These are phyloP conservation scores for Peromyscus melanophrys DNA, from an alignment of 2,797 vertebrate genomes.

Conservation along the genomic window DNA sequence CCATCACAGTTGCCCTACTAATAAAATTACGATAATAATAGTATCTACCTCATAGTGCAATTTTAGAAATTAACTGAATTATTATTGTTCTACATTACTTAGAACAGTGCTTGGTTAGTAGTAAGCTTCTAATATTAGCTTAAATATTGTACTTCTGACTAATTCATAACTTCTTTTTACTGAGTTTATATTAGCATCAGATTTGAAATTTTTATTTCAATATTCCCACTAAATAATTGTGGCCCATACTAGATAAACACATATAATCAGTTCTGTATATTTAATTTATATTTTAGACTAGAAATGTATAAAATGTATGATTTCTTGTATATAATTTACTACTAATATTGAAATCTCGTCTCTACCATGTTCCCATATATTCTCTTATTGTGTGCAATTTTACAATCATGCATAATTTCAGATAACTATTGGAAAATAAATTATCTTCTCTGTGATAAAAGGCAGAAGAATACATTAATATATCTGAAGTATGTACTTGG, in stretches of 20 bases:
- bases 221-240: neutral
- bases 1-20: neutral
- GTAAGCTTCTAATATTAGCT: neutral
- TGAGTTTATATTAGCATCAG: neutral
- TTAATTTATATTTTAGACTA: neutral
- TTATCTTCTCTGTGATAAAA: slow-evolving; percentile 27
- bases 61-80: neutral
- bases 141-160: neutral
- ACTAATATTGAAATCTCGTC: slow-evolving; percentile 39
- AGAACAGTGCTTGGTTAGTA: neutral
- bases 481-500: slow-evolving; percentile 52
- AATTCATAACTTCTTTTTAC: neutral
- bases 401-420: slow-evolving; percentile 54
- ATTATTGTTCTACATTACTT: neutral
- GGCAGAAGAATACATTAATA: slow-evolving; percentile 20
- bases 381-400: neutral
- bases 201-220: neutral
- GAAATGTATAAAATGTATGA: neutral
- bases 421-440: slow-evolving; percentile 21
- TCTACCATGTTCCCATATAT: neutral
- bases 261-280: neutral
- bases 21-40: neutral
- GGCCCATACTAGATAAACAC: neutral
- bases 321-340: too few species aligned
- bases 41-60: neutral